A percentile compares a stretch with the other conserved stretches of the same genome.
phyloP scores from a whole-genome alignment of 92 coral and sea anemone genomes.

The Diadumene lineata region DNA sequence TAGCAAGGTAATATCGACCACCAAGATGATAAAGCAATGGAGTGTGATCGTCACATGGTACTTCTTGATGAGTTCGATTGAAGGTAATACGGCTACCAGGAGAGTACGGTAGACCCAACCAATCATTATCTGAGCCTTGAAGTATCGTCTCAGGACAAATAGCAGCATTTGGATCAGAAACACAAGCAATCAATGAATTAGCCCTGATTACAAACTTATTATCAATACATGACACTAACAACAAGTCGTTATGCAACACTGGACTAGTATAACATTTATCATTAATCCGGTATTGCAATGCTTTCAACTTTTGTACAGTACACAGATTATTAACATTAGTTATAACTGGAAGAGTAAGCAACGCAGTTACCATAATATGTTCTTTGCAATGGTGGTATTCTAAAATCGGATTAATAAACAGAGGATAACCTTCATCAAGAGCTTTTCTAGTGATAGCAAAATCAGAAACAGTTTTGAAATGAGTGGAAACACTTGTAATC shows the following conservation, averaged over 20 bases:
- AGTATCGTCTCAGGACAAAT: background rate
- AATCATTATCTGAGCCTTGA: background rate
- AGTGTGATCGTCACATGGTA: background rate
- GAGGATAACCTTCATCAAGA: constrained; percentile 11
- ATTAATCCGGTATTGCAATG: background rate
- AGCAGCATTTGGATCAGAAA: background rate
- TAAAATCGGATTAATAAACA: constrained; percentile 7
- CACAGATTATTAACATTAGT: background rate
- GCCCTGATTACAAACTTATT: background rate
- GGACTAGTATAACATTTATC: constrained; percentile 8
- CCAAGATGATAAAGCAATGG: constrained; percentile 1
- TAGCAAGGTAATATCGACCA: constrained; percentile 10
- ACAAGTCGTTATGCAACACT: background rate
- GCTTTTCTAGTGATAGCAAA: background rate
- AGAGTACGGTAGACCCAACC: constrained; percentile 14
- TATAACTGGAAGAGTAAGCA: background rate
- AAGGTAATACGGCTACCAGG: background rate
- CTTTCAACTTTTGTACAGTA: background rate
- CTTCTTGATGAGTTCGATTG: background rate
- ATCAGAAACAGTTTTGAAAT: background rate
- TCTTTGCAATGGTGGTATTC: background rate
- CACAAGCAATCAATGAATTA: constrained; percentile 6
- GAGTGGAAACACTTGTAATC: background rate
- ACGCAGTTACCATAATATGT: background rate
- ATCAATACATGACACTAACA: constrained; percentile 7